Conservation (phyloP, 2,888 invertebrate genomes). For the Caenorhabditis japonica region DNA sequence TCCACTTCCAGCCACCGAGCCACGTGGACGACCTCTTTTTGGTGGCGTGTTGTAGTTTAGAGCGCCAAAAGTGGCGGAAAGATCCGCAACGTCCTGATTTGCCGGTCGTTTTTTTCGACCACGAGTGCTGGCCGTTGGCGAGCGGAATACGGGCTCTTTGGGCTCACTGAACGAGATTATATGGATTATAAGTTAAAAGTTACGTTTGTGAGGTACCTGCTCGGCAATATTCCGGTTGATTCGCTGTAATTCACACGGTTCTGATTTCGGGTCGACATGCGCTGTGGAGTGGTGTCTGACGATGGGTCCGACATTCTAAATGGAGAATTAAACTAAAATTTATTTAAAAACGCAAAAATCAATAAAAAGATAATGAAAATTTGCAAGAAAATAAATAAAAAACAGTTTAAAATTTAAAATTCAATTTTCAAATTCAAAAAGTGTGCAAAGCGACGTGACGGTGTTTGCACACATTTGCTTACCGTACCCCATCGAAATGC, state of each 20-base stretch:
- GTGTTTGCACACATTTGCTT: too few relatives aligned
- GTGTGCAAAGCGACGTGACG: too few relatives aligned
- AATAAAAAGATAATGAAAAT: too few relatives aligned
- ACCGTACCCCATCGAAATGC: too few relatives aligned
- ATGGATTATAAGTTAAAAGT: background rate
- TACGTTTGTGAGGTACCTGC: background rate
- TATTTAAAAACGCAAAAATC: too few relatives aligned
- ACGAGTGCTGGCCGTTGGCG: conserved; percentile 60
- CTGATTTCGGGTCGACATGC: conserved; percentile 59
- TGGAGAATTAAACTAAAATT: too few relatives aligned
- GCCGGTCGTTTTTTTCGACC: conserved; percentile 57
- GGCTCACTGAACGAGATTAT: conserved; percentile 22
- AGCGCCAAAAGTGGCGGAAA: conserved; percentile 30
- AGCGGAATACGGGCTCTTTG: conserved; percentile 56
- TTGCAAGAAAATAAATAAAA: too few relatives aligned
- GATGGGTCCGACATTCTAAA: conserved; percentile 36
- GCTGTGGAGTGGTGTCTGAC: conserved; percentile 39
- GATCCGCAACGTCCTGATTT: conserved; percentile 39
- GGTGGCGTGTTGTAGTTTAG: conserved; percentile 48
- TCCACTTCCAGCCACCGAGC: conserved; percentile 16
- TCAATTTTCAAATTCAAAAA: too few relatives aligned
- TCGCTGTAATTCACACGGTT: conserved; percentile 61
- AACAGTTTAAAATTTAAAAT: too few relatives aligned
- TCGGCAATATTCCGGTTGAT: conserved; percentile 10
- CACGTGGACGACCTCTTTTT: conserved; percentile 65